Conservation (phyloP, 2,888 invertebrate species). For the Cephus nigrinus region DNA sequence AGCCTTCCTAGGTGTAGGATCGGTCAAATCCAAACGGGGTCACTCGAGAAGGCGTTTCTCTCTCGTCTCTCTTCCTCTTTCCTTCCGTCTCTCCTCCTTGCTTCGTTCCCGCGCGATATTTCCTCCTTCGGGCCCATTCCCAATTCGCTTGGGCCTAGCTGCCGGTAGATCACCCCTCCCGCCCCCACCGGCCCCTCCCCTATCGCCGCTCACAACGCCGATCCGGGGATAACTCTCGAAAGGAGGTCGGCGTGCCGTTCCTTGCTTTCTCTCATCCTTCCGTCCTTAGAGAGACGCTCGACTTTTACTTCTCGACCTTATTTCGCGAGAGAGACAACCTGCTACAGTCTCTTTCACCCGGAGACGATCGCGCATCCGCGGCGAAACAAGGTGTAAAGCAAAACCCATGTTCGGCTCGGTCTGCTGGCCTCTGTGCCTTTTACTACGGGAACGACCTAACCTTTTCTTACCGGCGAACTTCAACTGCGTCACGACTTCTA, state of each 20-base stretch:
- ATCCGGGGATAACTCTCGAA: background rate
- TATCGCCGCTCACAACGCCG: background rate
- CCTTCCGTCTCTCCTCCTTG: background rate
- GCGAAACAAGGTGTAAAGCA: slow-evolving; percentile 31
- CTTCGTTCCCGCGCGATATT: background rate
- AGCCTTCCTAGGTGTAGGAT: background rate
- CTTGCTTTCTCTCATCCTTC: background rate
- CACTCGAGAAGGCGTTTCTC: background rate
- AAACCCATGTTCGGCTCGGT: slow-evolving; percentile 29
- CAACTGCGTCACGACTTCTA: background rate
- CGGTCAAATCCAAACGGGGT: background rate
- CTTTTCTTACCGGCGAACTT: background rate
- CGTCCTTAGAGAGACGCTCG: background rate
- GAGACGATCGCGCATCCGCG: background rate
- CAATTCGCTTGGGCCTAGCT: background rate
- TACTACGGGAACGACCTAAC: background rate
- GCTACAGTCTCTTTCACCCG: background rate
- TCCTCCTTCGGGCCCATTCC: background rate
- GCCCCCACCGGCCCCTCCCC: background rate
- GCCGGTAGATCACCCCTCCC: background rate
- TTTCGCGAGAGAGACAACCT: background rate
- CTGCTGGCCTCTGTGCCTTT: background rate
- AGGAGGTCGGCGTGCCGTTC: background rate
- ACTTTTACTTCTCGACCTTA: slow-evolving; percentile 11
- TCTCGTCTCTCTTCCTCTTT: background rate